Percentiles rank a stretch among this genome's conserved stretches.
Evolutionary conservation across 2,113 vertebrate genomes (phyloP).

Genomic region (Cynocephalus volans): DNA sequence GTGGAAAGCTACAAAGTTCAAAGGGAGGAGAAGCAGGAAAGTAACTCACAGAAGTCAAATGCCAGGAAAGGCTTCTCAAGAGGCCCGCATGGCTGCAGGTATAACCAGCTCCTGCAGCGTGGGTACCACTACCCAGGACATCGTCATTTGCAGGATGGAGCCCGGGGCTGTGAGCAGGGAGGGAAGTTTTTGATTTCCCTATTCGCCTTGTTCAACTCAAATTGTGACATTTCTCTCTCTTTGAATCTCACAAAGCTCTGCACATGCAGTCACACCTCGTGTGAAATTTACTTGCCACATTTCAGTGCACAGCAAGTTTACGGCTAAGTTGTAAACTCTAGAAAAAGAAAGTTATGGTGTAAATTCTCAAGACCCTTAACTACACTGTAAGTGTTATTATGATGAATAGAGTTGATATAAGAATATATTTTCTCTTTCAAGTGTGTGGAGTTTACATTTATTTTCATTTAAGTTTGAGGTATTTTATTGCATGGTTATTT

Average conservation of each 20-base stretch:
- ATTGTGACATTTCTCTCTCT: fast-evolving
- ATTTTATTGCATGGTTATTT: background rate
- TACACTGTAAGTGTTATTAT: background rate
- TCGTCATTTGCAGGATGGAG: fast-evolving
- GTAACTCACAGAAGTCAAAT: too few species aligned
- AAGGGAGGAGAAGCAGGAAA: too few species aligned
- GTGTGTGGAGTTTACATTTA: background rate
- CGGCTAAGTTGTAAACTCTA: background rate
- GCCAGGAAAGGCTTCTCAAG: too few species aligned
- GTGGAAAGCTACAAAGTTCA: too few species aligned
- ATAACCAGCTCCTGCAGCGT: fast-evolving
- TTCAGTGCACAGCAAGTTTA: background rate
- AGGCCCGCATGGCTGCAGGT: fast-evolving
- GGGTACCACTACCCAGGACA: fast-evolving
- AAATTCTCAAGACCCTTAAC: constrained; percentile 34
- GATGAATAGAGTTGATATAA: background rate
- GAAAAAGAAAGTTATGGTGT: constrained; percentile 26
- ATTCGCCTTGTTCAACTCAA: background rate
- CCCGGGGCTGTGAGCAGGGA: too few species aligned
- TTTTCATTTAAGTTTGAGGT: background rate
- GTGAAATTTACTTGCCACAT: background rate
- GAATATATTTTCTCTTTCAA: background rate
- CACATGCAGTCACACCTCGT: background rate
- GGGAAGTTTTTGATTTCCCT: fast-evolving
- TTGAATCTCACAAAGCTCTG: background rate